These are phyloP conservation scores for Eristalis tenax DNA, from an alignment of 2,888 invertebrate genomes.

Conservation along the genomic window DNA sequence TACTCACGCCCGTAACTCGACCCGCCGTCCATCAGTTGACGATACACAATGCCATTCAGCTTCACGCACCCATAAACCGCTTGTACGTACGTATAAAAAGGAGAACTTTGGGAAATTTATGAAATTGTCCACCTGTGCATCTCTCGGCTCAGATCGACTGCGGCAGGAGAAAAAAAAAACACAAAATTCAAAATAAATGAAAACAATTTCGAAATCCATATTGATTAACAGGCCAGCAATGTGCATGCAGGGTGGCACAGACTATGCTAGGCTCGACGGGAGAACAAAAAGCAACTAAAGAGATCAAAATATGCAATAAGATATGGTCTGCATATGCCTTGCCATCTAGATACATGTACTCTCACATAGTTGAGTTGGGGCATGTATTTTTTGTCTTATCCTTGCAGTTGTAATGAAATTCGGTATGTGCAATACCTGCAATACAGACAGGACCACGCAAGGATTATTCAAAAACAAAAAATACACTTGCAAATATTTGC, in stretches of 20 bases:
- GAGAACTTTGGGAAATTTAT: conserved; percentile 62
- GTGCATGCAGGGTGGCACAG: background rate
- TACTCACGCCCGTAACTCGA: background rate
- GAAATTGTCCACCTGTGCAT: conserved; percentile 50
- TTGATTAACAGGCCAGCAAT: conserved; percentile 56
- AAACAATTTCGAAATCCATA: conserved; percentile 56
- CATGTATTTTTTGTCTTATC: too few relatives aligned
- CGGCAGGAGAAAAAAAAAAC: conserved; percentile 12
- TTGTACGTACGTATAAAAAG: background rate
- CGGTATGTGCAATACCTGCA: too few relatives aligned
- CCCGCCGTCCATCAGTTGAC: background rate
- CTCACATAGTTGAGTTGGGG: too few relatives aligned
- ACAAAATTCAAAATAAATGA: background rate
- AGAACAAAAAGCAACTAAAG: conserved; percentile 12
- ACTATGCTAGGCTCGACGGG: background rate
- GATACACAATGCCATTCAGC: conserved; percentile 5
- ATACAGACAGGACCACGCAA: too few relatives aligned
- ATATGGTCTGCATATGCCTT: background rate
- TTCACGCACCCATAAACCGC: conserved; percentile 22
- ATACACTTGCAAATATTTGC: too few relatives aligned
- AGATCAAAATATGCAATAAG: background rate
- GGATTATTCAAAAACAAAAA: too few relatives aligned
- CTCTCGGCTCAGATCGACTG: background rate
- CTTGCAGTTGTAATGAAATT: too few relatives aligned
- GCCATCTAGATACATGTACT: too few relatives aligned